Base-by-base conservation (phyloP, 1,140 invertebrate genomes). In the Carcinoscorpius rotundicauda region DNA sequence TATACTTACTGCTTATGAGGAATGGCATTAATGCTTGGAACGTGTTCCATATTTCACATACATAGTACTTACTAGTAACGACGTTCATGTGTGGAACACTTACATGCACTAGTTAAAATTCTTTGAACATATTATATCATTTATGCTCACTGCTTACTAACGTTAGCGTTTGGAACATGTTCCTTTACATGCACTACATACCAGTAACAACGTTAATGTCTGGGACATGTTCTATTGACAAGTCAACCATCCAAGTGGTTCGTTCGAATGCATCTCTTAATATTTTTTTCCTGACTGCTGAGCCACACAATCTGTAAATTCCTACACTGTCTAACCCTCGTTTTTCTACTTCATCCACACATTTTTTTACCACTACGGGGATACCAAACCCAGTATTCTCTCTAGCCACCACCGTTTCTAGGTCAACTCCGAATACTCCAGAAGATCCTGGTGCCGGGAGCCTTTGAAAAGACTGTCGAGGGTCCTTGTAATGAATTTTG, bases 181-280 rank as follows among this genome's bases (percentile, higher is more conserved):
- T 29, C 29, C 29, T 29, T 29, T 29, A 29, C 29, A 29, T 29
- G 29, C 29, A 29, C 2, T 29, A 75, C 70, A 74, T 76, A 81
- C 93, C 93, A 69, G 93, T 96, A 67, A 97, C 94, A 64, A 97
- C 93, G 78, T 97, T 97, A 71, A 96, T 95, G 75, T 99, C 97
- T 53, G 96, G 95, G 68, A 99, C 95, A 77, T 94, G 94, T 75
- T 97, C 93, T 4, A 93, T 89, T 49, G 90, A 90, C 61, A 98
- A 80, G 79, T 98, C 95, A 49, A 97, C 93, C 3, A 86, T 87
- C 62, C 88, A 82, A 9, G 92, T 87, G 75, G 96, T 95, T 57
- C 87, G 82, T 77, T 97, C 93, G 73, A 99, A 96, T 49, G 91
- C 91, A 75, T 97, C 93, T 68, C 93, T 82, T 5, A 99, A 81